Evolutionary conservation across 2,888 invertebrate species (phyloP), one percentile per base, ranked within the genome.

Genomic region (Acleris emargana): DNA sequence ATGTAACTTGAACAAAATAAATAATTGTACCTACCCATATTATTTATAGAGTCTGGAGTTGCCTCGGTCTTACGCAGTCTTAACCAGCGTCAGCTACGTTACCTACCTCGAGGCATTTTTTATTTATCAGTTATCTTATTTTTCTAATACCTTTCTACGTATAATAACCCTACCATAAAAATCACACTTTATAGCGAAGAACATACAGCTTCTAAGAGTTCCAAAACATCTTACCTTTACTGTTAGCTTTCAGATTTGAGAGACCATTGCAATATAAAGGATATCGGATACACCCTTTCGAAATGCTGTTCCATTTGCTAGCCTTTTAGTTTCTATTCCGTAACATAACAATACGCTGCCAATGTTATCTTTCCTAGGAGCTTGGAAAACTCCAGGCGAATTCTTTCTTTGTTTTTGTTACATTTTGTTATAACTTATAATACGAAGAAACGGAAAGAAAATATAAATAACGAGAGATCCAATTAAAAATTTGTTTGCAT

Each of bases 251-350:
- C 16, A 45, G 17, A 45, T 45, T 45, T 17, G 17, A 45, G 45
- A n/a, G 20, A 5, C 20, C 16, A 1, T 50, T 6, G 20, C n/a
- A 7, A 13, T 32, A 28, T 52, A 32, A 49, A 52, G 17, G 50
- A 50, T 50, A 50, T 50, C 50, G 22, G 20, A 18, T 49, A n/a
- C 11, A 54, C 13, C 7, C 22, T 38, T 4, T 54, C 20, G 18
- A 20, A 42, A 20, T 5, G 25, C 22, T 51, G 22, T 20, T 42
- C 54, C 17, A 54, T 54, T 42, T 6, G 16, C 16, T 6, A 42
- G 42, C 54, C 54, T 54, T 42, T 42, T 54, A 54, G 38, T 6
- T 38, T 42, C 54, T 38, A 54, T 54, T 42, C 3, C 54, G 16
- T 42, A 54, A 54, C 20, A 54, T 42, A 54, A 42, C 42, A 54